Evolutionary conservation across 2,888 invertebrate species (phyloP), one percentile per base, ranked within the genome.

Genomic region (Melipona bicolor): DNA sequence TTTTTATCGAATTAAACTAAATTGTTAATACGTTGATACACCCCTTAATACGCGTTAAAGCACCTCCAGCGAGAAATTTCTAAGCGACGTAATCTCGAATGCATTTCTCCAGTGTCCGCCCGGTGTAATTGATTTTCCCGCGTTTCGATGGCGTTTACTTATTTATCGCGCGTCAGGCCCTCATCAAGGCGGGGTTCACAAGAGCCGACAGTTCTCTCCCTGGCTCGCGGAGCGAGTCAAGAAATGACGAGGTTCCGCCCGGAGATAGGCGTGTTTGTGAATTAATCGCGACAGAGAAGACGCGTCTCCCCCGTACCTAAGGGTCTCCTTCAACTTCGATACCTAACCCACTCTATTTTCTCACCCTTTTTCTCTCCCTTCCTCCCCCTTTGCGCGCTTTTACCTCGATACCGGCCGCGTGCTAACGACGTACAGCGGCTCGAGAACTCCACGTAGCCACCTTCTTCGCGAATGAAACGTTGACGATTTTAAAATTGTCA

Each of bases 221-320:
- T 19, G 17, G 65, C 64, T 54, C 61, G 59, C 24, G 9, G 43
- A 19, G n/a, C 32, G 9, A 68, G 70, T 65, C 50, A 43, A 67
- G 72, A 67, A 76, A 73, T 62, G 77, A 76, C 69, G 69, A 56
- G 70, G 50, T 15, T 56, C n/a, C 36, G 11, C 49, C 50, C 24
- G 59, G 43, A 43, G 79, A 70, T 75, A 78, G 81, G 50, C 86
- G 83, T 87, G 86, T 81, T 79, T 75, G 65, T 67, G 83, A 87
- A 87, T 87, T 87, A 87, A 87, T 86, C 74, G 77, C 19, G 77
- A 68, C 72, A 74, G 59, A 64, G 68, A 52, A 52, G 69, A 32
- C 24, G 52, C 78, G 71, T 83, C 77, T 54, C 62, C 73, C 73
- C 19, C 69, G 71, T 80, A 59, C 27, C 24, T 27, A 77, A 76